phyloP scores from a whole-genome alignment of 37 sponge, comb jelly and placozoan genomes.

The Spongilla lacustris region DNA sequence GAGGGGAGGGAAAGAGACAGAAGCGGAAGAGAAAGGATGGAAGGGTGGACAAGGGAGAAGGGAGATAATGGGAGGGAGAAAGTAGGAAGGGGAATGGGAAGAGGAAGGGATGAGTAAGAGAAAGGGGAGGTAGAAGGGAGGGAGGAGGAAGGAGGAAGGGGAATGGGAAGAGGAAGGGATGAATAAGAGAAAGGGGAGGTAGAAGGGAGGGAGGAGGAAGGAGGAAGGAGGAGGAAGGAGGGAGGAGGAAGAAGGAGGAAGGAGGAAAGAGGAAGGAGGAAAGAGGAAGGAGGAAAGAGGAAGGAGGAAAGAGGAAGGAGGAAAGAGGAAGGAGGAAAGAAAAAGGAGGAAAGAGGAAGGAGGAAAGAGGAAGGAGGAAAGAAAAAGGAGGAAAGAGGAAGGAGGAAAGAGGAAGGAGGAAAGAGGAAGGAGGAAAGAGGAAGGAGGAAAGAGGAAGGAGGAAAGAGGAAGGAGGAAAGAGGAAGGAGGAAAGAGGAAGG shows the following conservation, averaged over 20 bases:
- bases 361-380: not conserved
- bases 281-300: not conserved
- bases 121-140: not conserved
- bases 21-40: not conserved
- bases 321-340: not conserved
- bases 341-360: not conserved
- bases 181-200: too few relatives aligned
- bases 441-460: not conserved
- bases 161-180: not conserved
- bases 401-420: not conserved
- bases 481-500: not conserved
- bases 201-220: not conserved
- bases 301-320: too few relatives aligned
- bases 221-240: not conserved
- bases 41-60: not conserved
- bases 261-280: not conserved
- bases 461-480: not conserved
- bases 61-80: not conserved
- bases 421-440: not conserved
- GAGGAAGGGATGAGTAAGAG: not conserved
- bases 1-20: not conserved
- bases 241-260: not conserved
- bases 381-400: not conserved
- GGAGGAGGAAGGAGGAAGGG: not conserved
- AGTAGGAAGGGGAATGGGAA: not conserved